These are phyloP conservation scores for Cotesia congregata DNA, from an alignment of 2,888 invertebrate species.

Conservation along the genomic window DNA sequence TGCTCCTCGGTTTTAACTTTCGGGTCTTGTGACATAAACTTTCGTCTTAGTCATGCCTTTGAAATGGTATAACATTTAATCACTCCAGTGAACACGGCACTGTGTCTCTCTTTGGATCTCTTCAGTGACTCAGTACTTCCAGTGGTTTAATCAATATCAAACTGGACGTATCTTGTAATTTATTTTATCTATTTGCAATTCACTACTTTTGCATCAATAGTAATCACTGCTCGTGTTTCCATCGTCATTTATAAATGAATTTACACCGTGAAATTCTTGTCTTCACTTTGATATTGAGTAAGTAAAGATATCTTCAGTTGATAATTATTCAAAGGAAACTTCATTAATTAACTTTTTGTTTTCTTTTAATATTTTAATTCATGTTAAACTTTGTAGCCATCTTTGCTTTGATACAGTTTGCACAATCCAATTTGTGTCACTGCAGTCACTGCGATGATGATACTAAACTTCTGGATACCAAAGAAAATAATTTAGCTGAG, in stretches of 20 bases:
- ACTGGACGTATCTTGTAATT: constrained; percentile 37
- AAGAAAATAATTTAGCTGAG: constrained; percentile 29
- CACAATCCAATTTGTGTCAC: constrained; percentile 50
- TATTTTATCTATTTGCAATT: constrained; percentile 36
- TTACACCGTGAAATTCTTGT: constrained; percentile 18
- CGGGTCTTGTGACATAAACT: constrained; percentile 11
- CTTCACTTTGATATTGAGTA: constrained; percentile 5
- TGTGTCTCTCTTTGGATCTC: constrained; percentile 28
- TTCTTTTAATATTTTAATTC: neutral
- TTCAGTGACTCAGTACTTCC: constrained; percentile 34
- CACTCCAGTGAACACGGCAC: constrained; percentile 26
- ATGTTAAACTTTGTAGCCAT: neutral
- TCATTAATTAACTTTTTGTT: no score
- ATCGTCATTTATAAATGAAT: constrained; percentile 29
- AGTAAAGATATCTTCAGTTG: neutral
- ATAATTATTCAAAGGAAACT: neutral
- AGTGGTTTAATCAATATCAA: constrained; percentile 39
- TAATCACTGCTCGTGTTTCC: constrained; percentile 16
- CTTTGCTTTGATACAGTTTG: constrained; percentile 3
- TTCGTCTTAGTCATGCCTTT: constrained; percentile 32
- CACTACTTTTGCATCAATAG: constrained; percentile 23
- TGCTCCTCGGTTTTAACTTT: neutral
- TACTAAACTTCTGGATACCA: constrained; percentile 50
- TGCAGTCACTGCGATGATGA: constrained; percentile 56
- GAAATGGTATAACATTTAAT: constrained; percentile 36